Evolutionary conservation across 2,888 invertebrate species (phyloP).

Genomic region (Masnerella sp.): DNA sequence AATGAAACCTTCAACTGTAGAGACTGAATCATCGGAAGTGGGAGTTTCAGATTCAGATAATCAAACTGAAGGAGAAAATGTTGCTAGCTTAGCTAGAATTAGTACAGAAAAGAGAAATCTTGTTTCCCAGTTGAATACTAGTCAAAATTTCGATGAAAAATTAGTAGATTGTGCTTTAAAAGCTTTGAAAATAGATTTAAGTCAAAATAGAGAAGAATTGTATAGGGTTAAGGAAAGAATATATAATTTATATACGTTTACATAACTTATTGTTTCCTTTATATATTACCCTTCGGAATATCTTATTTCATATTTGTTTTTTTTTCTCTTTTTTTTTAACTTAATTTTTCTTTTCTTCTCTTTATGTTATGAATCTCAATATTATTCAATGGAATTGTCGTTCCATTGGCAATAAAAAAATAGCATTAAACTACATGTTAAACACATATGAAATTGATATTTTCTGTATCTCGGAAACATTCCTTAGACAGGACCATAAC

Average conservation of each 20-base stretch:
- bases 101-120: neutral
- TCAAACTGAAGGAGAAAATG: too few species aligned
- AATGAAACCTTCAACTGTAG: neutral
- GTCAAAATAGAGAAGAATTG: neutral
- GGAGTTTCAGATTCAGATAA: neutral
- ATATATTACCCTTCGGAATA: neutral
- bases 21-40: neutral
- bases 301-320: neutral
- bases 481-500: neutral
- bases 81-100: too few species aligned
- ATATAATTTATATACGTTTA: neutral
- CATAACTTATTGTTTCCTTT: neutral
- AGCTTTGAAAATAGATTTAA: neutral
- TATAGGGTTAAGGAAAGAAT: neutral
- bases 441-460: conserved; percentile 13
- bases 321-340: neutral
- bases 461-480: conserved; percentile 24
- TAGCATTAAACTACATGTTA: neutral
- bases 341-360: too few species aligned
- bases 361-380: neutral
- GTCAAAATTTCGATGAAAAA: conserved; percentile 7
- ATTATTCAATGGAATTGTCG: conserved; percentile 19
- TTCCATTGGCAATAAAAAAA: conserved; percentile 1
- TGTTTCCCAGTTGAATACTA: neutral
- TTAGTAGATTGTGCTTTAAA: neutral